Base-by-base conservation (phyloP, 2,888 invertebrate genomes). In the Tipula lateralis region DNA sequence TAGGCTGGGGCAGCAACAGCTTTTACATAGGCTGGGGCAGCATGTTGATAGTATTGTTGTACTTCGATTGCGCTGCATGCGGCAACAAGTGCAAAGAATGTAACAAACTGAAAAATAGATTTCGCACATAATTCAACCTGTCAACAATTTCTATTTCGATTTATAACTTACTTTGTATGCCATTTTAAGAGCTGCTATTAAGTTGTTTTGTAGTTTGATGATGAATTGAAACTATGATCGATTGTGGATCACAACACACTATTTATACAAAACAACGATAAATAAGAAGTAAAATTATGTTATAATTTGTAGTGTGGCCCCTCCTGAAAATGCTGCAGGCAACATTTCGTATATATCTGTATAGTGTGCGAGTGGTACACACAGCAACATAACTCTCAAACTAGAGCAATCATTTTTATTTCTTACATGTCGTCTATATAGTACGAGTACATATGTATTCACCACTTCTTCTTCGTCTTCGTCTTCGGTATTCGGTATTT, bases 111-210 rank as follows among this genome's bases (percentile, higher is more conserved):
- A 39, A 83, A 83, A 83, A 83, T 34, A 83, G 39, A 19, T 30
- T 16, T 9, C 9, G 29, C 19, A 82, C 32, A 1, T 32, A 16
- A 83, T 34, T 83, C 83, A 32, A 83, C 19, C 16, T 19, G 19
- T 19, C 9, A 30, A 9, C 34, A 34, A 83, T 83, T 83, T 83
- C 19, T 2, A 16, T 9, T 5, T 1, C 13, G n/a, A 44, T 24
- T 83, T 19, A 12, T 4, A 36, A 36, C 83, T 83, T 29, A 83
- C 83, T 83, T 83, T 83, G 83, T 29, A 83, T 83, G 39, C 83
- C 83, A 83, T 83, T 83, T 83, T 36, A 34, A 83, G n/a, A 81
- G 29, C 24, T 81, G 5, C 5, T 80, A 29, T 29, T 44, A 44
- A 44, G 32, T 82, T 82, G 32, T 82, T 82, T 24, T 19, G 66